Evolutionary conservation across 1,140 invertebrate genomes (phyloP), one percentile per base, ranked within the genome.

Genomic region (Argopecten irradians): DNA sequence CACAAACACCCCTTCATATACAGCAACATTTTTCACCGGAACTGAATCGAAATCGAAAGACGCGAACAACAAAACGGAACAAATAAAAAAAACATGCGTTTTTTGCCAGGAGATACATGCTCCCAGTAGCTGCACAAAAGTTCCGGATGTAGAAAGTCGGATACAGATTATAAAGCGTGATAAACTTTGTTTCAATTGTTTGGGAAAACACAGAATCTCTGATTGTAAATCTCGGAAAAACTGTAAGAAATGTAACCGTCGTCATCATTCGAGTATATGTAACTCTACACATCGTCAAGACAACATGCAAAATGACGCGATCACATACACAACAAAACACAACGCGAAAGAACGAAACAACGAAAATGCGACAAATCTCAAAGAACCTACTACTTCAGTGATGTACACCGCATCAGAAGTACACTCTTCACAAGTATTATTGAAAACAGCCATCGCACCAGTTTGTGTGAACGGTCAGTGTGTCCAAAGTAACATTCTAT

Each of bases 131-230:
- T 46, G 43, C 14, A 46, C 43, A 46, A 46, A 46, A 19, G 43
- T 46, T 19, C 9, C 14, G 1, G 43, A 46, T 46, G 9, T 16
- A 2, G 19, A 16, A 46, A 19, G 9, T 11, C 43, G 43, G 1
- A 19, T 46, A 2, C 2, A 46, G 2, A 46, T 16, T 14, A 19
- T 43, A 87, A 87, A 36, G 55, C 16, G 55, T 36, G 39, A 41
- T 34, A 86, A n/a, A 46, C 84, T 86, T 22, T 88, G 87, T 88
- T 88, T 85, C 41, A 85, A 88, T 33, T 88, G 87, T 88, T 28
- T 88, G 9, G 84, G 87, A 8, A 82, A n/a, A n/a, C 87, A 88
- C 34, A 83, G 82, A 84, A 36, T 84, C 28, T 16, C 19, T 14
- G 32, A 36, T 35, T 39, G 39, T 32, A 41, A 16, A 43, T 84